Evolutionary conservation across 2,113 vertebrate species (phyloP), one percentile per base, ranked within the genome.

Genomic region (Ciconia maguari): DNA sequence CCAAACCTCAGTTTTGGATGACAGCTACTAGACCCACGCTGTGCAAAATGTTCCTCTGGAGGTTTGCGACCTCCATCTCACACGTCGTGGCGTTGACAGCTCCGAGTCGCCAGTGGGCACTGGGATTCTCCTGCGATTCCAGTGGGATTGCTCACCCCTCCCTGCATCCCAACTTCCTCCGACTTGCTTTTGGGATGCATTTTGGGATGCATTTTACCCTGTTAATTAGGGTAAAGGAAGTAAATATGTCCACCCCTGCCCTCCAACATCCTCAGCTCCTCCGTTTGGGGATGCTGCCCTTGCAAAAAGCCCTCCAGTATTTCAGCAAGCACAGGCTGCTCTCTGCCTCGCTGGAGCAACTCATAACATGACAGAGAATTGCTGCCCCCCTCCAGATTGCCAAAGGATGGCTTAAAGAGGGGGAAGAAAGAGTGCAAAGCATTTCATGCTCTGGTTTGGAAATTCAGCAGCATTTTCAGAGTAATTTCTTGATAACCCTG

Each of bases 11-110:
- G 57, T 87, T 49, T 34, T 32, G 71, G 88, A 68, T 84, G 93
- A 94, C 92, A 96, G 95, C 93, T 90, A 55, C 76, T 17, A 91
- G 68, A 90, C 62, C 75, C 96, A 90, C 13, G 6, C 82, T 52
- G 57, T 48, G 87, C 91, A 74, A 66, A 93, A 92, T 4, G 60
- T 34, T 70, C 83, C 89, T 89, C 91, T 10, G 4, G 90, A 93
- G 91, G 54, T 78, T 89, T 74, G 62, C 0, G 4, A 97, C 61
- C 82, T 91, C 92, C 68, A 2, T 60, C 93, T 76, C 16, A 1
- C 69, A 55, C 12, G 1, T 48, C 0, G 0, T 0, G 1, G 87
- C 3, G n/a, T 1, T 81, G 93, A 95, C 92, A 94, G 92, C 80
- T 85, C 84, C 3, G 3, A 48, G 83, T 57, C 3, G 5, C 89